phyloP scores from a whole-genome alignment of 2,797 vertebrate genomes.

The Tapirus indicus region DNA sequence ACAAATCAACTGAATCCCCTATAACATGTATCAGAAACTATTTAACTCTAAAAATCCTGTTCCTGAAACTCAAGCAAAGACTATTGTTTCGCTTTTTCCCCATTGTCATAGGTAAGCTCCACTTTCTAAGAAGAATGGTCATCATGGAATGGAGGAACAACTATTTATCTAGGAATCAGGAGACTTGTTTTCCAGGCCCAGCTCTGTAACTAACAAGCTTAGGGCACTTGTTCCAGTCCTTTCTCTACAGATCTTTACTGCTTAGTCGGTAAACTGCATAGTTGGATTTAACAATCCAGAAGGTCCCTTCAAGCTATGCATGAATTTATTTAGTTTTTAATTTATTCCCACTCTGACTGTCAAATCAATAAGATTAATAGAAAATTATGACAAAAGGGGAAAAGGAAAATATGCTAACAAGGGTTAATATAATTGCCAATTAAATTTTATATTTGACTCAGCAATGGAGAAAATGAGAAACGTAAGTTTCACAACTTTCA shows the following conservation, averaged over 20 bases:
- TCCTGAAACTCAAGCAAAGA: slow-evolving; percentile 20
- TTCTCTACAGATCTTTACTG: background rate
- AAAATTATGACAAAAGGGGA: background rate
- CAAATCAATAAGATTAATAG: background rate
- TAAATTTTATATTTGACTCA: slow-evolving; percentile 46
- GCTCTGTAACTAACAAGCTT: background rate
- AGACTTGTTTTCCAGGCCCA: background rate
- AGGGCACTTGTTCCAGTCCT: background rate
- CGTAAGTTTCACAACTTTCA: background rate
- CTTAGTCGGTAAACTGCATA: background rate
- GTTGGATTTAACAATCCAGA: background rate
- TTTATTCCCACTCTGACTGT: background rate
- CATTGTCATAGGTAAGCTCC: background rate
- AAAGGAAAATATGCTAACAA: background rate
- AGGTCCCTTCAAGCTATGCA: background rate
- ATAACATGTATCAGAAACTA: background rate
- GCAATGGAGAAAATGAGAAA: background rate
- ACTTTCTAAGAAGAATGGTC: background rate
- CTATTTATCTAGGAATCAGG: background rate
- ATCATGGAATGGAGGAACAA: background rate
- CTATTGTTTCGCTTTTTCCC: background rate
- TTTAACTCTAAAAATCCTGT: background rate
- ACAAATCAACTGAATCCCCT: background rate
- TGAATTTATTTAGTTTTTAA: background rate
- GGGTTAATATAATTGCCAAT: background rate